Percentiles rank a stretch among this genome's conserved stretches.
Evolutionary conservation across 1,140 invertebrate genomes (phyloP).

Genomic region (Drosophila ogumai): DNA sequence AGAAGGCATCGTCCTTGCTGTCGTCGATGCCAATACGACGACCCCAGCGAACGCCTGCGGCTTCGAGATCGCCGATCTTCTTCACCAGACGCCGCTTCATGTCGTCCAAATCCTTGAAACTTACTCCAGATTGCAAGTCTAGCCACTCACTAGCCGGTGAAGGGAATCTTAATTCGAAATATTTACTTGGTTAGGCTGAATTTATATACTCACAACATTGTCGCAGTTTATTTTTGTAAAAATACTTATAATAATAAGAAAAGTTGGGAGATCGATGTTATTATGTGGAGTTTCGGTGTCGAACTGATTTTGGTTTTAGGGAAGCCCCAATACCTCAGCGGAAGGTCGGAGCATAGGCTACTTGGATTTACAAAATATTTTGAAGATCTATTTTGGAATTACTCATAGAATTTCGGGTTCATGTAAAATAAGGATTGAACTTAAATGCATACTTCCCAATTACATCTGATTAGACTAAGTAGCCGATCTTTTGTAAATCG

Average conservation of each 20-base stretch:
- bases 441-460: neutral
- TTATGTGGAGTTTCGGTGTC: slow-evolving; percentile 11
- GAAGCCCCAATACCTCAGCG: too few species aligned
- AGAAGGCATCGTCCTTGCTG: slow-evolving; percentile 12
- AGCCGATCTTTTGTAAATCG: neutral
- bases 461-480: neutral
- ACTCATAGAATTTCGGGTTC: neutral
- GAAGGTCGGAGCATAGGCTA: neutral
- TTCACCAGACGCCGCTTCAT: slow-evolving; percentile 10
- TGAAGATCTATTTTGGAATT: neutral
- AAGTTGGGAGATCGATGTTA: slow-evolving; percentile 16
- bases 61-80: slow-evolving; percentile 20
- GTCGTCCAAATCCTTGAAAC: slow-evolving; percentile 13
- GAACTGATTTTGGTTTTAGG: neutral
- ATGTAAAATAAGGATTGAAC: neutral
- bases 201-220: slow-evolving; percentile 31
- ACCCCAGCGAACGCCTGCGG: slow-evolving; percentile 15
- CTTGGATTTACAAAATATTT: neutral
- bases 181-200: neutral
- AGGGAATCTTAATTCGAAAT: neutral
- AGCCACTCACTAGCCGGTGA: slow-evolving; percentile 17
- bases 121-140: slow-evolving; percentile 3
- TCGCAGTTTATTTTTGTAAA: slow-evolving; percentile 22
- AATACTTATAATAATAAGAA: slow-evolving; percentile 15
- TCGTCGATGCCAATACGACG: slow-evolving; percentile 30